A percentile compares a stretch with the other conserved stretches of the same genome.
Evolutionary conservation across 1,140 invertebrate species (phyloP).

Genomic region (Bactericera cockerelli): DNA sequence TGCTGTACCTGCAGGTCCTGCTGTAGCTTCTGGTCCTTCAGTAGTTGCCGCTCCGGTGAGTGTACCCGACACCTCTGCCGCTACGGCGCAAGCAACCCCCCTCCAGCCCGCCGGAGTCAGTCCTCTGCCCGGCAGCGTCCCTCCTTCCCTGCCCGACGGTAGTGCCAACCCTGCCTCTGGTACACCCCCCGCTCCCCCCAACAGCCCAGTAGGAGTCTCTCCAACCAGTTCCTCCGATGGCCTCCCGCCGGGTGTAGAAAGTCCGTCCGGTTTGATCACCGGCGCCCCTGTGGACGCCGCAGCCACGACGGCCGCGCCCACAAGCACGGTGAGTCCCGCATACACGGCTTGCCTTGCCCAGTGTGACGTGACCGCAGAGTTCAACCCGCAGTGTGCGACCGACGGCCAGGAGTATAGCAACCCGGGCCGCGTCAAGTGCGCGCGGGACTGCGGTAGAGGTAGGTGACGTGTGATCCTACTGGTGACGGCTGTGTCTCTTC

Average conservation of each 20-base stretch:
- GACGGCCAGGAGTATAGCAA: constrained; percentile 45
- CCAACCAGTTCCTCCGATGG: background rate
- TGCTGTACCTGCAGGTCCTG: too few relatives aligned
- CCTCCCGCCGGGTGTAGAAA: background rate
- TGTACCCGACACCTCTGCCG: too few relatives aligned
- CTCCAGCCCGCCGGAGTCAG: too few relatives aligned
- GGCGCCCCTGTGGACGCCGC: background rate
- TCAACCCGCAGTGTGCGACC: constrained; percentile 43
- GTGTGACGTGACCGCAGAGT: constrained; percentile 14
- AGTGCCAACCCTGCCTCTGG: background rate
- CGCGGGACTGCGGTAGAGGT: constrained; percentile 39
- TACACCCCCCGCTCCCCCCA: too few relatives aligned
- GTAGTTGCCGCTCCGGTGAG: too few relatives aligned
- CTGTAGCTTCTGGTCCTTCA: too few relatives aligned
- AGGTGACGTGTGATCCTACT: too few relatives aligned
- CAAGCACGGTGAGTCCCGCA: background rate
- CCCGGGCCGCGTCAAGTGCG: constrained; percentile 39
- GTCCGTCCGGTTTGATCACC: background rate
- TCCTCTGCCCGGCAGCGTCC: background rate
- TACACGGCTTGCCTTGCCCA: background rate
- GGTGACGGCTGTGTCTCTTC: too few relatives aligned
- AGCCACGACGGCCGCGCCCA: background rate
- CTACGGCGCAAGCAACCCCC: too few relatives aligned
- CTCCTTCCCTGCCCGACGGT: background rate
- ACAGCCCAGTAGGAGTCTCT: background rate